Evolutionary conservation across 2,113 vertebrate species (phyloP), one percentile per base, ranked within the genome.

Genomic region (Orcinus orca): DNA sequence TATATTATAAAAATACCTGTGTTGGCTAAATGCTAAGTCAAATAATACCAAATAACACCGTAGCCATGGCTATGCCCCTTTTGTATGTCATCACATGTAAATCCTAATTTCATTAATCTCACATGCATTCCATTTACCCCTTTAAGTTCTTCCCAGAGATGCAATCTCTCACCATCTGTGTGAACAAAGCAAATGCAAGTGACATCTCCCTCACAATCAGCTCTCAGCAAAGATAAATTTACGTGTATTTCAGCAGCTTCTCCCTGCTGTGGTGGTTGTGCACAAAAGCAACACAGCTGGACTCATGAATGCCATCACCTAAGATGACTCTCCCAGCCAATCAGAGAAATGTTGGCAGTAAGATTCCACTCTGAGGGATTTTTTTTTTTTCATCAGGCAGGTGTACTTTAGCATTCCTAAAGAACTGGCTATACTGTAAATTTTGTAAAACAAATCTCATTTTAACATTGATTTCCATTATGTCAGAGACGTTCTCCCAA

Each of bases 401-500:
- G 89, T 90, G 10, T 89, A 62, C 89, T 97, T 84, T 82, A 90
- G 60, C 60, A 87, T 71, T 95, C 86, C 83, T 76, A 10, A 96
- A 93, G 44, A 84, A 70, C 73, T 96, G 87, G 53, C 58, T 74
- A 29, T 53, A 63, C n/a, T 25, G 25, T 71, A 53, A 73, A 90
- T 87, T 96, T 84, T 96, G 92, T 88, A 90, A 93, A 97, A 89
- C 29, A 84, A 97, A 90, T 97, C 95, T 97, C 67, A 29, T 97
- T 93, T 97, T 96, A 94, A 91, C 80, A 95, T 97, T 97, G 97
- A 97, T 97, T 97, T 96, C 95, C 95, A 58, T 97, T 97, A 95
- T 84, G 68, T 81, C 68, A 86, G 84, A 95, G 68, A 92, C 1
- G 4, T 38, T 96, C 81, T 80, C 86, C 89, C 96, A 74, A 95